These are phyloP conservation scores for Coelinius sp. DNA, from an alignment of 2,888 invertebrate species.

Conservation along the genomic window DNA sequence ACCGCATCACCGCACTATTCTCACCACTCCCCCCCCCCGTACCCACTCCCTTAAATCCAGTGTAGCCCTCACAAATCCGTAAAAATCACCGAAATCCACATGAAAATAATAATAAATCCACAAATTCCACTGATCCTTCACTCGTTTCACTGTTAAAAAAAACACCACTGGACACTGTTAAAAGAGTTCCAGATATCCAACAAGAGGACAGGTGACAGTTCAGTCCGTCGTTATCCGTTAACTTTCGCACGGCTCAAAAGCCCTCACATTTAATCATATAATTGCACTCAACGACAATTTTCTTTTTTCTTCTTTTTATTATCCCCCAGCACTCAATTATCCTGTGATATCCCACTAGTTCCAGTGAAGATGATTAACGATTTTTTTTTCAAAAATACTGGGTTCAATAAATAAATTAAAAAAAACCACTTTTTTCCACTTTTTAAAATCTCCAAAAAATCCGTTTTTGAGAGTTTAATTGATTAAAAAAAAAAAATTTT, in stretches of 20 bases:
- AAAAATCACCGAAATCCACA: constrained; percentile 17
- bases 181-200: neutral
- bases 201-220: neutral
- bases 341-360: neutral
- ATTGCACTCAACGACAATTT: no score
- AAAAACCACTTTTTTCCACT: no score
- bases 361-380: no score
- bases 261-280: constrained; percentile 34
- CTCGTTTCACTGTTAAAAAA: neutral
- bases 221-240: neutral
- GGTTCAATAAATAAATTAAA: no score
- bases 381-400: no score
- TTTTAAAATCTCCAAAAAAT: no score
- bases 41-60: neutral
- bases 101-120: neutral
- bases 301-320: constrained; percentile 11
- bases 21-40: neutral
- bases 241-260: neutral
- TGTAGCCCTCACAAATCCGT: neutral
- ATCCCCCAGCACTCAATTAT: neutral
- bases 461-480: no score
- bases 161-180: neutral
- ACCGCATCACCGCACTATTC: constrained; percentile 70
- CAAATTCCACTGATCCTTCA: neutral
- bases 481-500: no score